Conservation (phyloP, 2,113 vertebrate species). For the Lamprologus tigripictilis region DNA sequence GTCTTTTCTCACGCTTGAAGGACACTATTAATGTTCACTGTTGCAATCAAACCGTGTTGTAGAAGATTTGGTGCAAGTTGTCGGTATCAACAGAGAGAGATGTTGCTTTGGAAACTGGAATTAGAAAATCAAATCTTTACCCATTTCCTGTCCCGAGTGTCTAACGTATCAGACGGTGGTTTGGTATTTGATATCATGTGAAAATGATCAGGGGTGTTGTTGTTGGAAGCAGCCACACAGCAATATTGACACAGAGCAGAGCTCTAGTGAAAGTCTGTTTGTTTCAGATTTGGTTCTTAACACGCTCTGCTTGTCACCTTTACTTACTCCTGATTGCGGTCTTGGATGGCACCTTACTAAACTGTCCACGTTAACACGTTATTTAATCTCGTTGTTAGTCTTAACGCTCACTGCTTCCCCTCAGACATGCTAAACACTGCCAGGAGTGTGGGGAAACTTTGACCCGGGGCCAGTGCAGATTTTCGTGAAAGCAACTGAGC, state of each 20-base stretch:
- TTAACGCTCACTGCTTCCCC: not conserved
- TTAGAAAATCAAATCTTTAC: not conserved
- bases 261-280: not conserved
- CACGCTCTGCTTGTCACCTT: not conserved
- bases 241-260: slow-evolving; percentile 1
- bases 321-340: not conserved
- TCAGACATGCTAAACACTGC: not conserved
- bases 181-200: slow-evolving; percentile 9
- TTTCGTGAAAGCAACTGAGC: not conserved
- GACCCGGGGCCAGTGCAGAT: not conserved
- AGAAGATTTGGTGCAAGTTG: not conserved
- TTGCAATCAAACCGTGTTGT: not conserved
- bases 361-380: not conserved
- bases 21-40: not conserved
- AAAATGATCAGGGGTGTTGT: slow-evolving; percentile 14
- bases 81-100: not conserved
- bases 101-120: not conserved
- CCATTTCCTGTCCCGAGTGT: not conserved
- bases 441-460: not conserved
- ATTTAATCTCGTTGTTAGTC: not conserved
- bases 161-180: not conserved
- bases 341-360: slow-evolving; percentile 19
- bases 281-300: not conserved
- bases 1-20: not conserved
- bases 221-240: not conserved